Percentiles rank a stretch among this genome's conserved stretches.
These are phyloP conservation scores for Platyscelio sp. DNA, from an alignment of 2,888 invertebrate genomes.

Conservation along the genomic window DNA sequence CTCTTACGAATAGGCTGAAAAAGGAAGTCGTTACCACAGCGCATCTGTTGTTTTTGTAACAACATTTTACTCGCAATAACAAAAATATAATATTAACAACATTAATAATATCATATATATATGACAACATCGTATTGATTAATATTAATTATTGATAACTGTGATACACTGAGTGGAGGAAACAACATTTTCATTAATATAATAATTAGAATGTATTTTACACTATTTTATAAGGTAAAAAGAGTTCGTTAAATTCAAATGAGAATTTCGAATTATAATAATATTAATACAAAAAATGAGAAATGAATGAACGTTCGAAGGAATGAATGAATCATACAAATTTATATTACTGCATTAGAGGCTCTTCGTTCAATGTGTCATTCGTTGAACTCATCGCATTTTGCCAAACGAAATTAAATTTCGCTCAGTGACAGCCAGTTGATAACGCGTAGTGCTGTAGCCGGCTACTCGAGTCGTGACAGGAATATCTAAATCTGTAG, in stretches of 20 bases:
- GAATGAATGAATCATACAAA: slow-evolving; percentile 51
- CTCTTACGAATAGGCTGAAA: too few relatives aligned
- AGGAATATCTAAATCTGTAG: slow-evolving; percentile 74
- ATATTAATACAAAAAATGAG: slow-evolving; percentile 49
- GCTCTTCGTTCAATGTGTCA: slow-evolving; percentile 67
- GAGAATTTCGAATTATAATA: slow-evolving; percentile 22
- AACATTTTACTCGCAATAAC: too few relatives aligned
- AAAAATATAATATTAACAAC: too few relatives aligned
- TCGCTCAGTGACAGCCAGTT: slow-evolving; percentile 74
- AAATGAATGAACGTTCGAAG: slow-evolving; percentile 41
- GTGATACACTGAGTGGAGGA: too few relatives aligned
- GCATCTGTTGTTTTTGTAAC: too few relatives aligned
- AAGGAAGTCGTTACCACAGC: too few relatives aligned
- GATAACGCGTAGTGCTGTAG: slow-evolving; percentile 69
- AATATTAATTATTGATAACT: too few relatives aligned
- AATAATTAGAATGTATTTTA: background rate
- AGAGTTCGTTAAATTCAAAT: background rate
- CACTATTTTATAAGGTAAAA: too few relatives aligned
- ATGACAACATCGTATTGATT: too few relatives aligned
- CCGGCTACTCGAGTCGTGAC: slow-evolving; percentile 71
- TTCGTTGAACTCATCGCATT: slow-evolving; percentile 69
- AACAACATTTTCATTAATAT: too few relatives aligned
- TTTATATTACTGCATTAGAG: slow-evolving; percentile 57
- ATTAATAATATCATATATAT: too few relatives aligned
- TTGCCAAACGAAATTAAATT: slow-evolving; percentile 74